These are phyloP conservation scores for Amiota minor DNA, from an alignment of 2,888 invertebrate species.

Conservation along the genomic window DNA sequence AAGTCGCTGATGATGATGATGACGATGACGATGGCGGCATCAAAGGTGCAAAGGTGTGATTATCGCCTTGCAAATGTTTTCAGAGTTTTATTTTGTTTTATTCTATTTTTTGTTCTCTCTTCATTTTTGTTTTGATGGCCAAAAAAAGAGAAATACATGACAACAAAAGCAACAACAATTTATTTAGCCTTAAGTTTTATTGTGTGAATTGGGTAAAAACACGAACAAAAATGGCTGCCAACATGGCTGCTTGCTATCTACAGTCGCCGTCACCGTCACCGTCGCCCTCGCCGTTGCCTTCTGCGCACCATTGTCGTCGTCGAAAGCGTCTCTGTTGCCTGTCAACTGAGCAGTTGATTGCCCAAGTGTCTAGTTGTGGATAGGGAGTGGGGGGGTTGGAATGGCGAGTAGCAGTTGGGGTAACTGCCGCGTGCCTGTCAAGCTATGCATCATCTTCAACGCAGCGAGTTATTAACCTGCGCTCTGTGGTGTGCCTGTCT, in stretches of 20 bases:
- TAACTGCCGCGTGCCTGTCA: slow-evolving; percentile 52
- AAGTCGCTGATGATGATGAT: slow-evolving; percentile 15
- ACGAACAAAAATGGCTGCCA: slow-evolving; percentile 64
- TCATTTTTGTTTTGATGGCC: slow-evolving; percentile 25
- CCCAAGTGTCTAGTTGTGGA: slow-evolving; percentile 6
- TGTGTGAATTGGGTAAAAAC: slow-evolving; percentile 40
- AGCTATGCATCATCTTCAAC: slow-evolving; percentile 64
- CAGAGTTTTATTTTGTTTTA: background rate
- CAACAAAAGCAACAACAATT: background rate
- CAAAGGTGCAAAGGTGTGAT: slow-evolving; percentile 64
- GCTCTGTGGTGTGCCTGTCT: slow-evolving; percentile 15
- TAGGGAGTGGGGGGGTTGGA: slow-evolving; percentile 5
- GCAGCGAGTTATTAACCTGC: slow-evolving; percentile 62
- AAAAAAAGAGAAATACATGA: background rate
- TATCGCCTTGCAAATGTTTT: slow-evolving; percentile 47
- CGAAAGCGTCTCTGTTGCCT: background rate
- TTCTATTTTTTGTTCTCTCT: background rate
- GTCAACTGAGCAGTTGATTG: slow-evolving; percentile 56
- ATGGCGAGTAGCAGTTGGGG: background rate
- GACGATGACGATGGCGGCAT: slow-evolving; percentile 39
- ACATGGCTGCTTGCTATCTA: slow-evolving; percentile 37
- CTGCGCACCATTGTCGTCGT: background rate
- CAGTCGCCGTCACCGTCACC: slow-evolving; percentile 22
- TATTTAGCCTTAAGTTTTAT: slow-evolving; percentile 27
- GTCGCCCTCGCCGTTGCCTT: slow-evolving; percentile 10